These are phyloP conservation scores for Agelas oroides DNA, from an alignment of 37 sponge, comb jelly and placozoan genomes.

Conservation along the genomic window DNA sequence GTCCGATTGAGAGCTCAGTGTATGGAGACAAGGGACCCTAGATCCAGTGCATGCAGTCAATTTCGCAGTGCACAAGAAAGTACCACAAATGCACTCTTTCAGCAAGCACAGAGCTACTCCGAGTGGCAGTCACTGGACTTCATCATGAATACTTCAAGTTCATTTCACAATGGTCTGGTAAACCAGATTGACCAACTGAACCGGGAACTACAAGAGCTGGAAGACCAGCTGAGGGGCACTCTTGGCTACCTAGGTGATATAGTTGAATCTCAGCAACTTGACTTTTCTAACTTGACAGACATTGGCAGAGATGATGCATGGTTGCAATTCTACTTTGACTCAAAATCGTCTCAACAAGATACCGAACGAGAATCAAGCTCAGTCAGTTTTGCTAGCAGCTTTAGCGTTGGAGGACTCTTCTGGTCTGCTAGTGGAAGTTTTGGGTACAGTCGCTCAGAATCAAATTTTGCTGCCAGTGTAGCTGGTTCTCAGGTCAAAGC, in stretches of 20 bases:
- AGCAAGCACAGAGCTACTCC: conserved; percentile 3
- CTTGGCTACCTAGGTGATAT: conserved; percentile 22
- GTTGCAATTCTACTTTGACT: conserved; percentile 48
- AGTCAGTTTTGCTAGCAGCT: not conserved
- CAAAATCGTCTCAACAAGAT: not conserved
- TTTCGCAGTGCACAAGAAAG: not conserved
- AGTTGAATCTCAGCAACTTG: conserved; percentile 18
- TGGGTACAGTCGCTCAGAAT: not conserved
- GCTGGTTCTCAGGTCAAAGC: conserved; percentile 29
- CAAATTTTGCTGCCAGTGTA: not conserved
- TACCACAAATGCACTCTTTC: conserved; percentile 1
- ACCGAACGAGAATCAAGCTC: conserved; percentile 12
- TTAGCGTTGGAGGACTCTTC: not conserved
- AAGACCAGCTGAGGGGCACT: not conserved
- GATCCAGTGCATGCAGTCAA: not conserved
- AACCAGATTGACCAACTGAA: not conserved
- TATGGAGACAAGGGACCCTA: not conserved
- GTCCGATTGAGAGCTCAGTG: conserved; percentile 1
- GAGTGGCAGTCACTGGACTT: not conserved
- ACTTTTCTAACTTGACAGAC: conserved; percentile 13
- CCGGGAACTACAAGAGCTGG: not conserved
- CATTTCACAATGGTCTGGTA: not conserved
- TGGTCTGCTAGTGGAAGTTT: not conserved
- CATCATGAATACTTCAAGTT: not conserved
- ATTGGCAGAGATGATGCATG: conserved; percentile 36